These are phyloP conservation scores for Cephus cinctus DNA, from an alignment of 1,140 invertebrate species.

Conservation along the genomic window DNA sequence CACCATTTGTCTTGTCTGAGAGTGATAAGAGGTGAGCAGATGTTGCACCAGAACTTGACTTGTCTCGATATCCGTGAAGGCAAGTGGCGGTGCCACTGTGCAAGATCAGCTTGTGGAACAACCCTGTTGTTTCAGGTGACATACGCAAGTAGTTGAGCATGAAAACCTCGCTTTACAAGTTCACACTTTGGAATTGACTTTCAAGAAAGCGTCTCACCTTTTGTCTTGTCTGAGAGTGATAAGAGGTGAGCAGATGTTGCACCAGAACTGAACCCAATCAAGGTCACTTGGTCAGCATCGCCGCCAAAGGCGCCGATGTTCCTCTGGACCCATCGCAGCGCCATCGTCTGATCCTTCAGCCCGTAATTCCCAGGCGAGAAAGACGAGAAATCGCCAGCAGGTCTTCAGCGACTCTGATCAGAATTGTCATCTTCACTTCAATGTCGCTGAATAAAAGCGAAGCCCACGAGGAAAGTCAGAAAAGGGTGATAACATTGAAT, in stretches of 20 bases:
- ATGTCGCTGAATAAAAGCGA: too few relatives aligned
- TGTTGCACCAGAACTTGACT: conserved; percentile 44
- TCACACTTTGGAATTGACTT: too few relatives aligned
- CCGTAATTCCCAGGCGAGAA: conserved; percentile 47
- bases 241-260: conserved; percentile 35
- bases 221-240: conserved; percentile 30
- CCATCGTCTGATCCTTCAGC: conserved; percentile 47
- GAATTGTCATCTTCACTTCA: too few relatives aligned
- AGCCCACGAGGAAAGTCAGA: too few relatives aligned
- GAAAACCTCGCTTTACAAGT: not conserved
- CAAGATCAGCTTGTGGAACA: not conserved
- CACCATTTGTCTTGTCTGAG: conserved; percentile 32
- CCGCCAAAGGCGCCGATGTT: conserved; percentile 54
- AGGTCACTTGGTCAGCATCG: conserved; percentile 46
- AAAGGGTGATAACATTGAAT: too few relatives aligned
- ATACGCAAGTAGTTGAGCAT: not conserved
- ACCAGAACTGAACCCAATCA: conserved; percentile 49
- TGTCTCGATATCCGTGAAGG: too few relatives aligned
- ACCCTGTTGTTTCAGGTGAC: not conserved
- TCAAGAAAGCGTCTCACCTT: too few relatives aligned
- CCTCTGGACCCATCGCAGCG: conserved; percentile 48
- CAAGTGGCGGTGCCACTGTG: too few relatives aligned
- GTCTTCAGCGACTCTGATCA: too few relatives aligned
- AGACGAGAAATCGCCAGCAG: too few relatives aligned
- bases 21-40: conserved; percentile 32